Percentiles rank a stretch among this genome's conserved stretches.
Conservation (phyloP, 2,113 vertebrate genomes). For the Dolichotis patagonum region DNA sequence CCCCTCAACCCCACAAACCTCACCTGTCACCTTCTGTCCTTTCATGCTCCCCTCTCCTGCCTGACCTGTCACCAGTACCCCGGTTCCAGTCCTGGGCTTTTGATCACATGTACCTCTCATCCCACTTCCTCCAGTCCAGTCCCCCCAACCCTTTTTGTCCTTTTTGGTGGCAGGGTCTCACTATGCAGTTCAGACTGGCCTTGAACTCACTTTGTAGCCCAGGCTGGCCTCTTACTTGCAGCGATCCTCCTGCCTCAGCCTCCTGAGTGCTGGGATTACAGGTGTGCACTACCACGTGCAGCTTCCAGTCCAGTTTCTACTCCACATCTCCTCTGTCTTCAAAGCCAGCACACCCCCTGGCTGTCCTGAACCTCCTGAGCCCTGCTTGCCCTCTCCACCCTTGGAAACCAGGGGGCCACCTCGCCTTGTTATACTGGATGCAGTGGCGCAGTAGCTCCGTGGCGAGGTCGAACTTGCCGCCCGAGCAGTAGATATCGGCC, state of each 20-base stretch:
- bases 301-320: neutral
- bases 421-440: conserved; percentile 87
- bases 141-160: too few species aligned
- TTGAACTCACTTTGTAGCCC: too few species aligned
- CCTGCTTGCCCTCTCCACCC: accelerated
- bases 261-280: too few species aligned
- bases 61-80: neutral
- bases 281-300: too few species aligned
- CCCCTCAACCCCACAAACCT: neutral
- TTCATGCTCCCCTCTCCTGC: neutral
- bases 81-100: neutral
- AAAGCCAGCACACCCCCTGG: neutral
- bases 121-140: neutral
- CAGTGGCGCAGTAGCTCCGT: conserved; percentile 84
- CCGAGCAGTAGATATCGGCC: conserved; percentile 86
- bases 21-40: neutral
- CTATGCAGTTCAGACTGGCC: too few species aligned
- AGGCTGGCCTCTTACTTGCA: too few species aligned
- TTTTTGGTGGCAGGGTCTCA: too few species aligned
- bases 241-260: too few species aligned
- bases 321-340: too few species aligned
- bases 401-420: neutral
- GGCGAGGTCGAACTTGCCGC: conserved; percentile 86
- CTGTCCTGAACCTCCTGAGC: accelerated
- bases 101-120: neutral